Percentiles rank a stretch among this genome's conserved stretches.
Conservation (phyloP, 1,140 invertebrate genomes). For the Charaxes varanes region DNA sequence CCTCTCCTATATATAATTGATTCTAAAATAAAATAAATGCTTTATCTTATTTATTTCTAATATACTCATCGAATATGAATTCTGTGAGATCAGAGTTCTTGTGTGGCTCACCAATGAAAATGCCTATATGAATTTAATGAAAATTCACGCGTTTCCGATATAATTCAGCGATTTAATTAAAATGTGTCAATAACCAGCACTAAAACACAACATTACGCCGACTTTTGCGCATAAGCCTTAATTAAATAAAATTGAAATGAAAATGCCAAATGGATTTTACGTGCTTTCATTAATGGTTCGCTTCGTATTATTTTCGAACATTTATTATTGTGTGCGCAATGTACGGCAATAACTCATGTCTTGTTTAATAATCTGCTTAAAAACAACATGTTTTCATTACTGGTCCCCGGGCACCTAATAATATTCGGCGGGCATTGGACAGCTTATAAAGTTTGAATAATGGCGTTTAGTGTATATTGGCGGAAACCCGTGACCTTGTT, state of each 20-base stretch:
- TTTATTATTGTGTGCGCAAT: constrained; percentile 69
- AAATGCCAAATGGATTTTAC: constrained; percentile 71
- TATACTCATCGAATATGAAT: too few relatives aligned
- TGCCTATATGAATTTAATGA: too few relatives aligned
- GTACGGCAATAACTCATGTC: constrained; percentile 60
- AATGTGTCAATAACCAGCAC: constrained; percentile 26
- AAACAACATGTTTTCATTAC: constrained; percentile 64
- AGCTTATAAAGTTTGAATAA: constrained; percentile 1
- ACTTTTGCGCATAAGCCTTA: constrained; percentile 59
- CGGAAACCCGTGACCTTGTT: too few relatives aligned
- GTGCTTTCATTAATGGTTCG: constrained; percentile 67
- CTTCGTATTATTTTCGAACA: constrained; percentile 68
- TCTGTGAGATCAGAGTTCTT: too few relatives aligned
- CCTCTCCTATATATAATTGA: too few relatives aligned
- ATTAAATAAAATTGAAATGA: constrained; percentile 74
- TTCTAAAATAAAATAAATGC: too few relatives aligned
- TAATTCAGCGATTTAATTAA: constrained; percentile 22
- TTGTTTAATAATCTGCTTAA: constrained; percentile 43
- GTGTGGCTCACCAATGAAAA: too few relatives aligned
- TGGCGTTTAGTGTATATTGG: too few relatives aligned
- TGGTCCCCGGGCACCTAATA: constrained; percentile 28
- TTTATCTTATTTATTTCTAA: too few relatives aligned
- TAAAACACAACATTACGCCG: constrained; percentile 28
- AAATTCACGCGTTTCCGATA: constrained; percentile 6
- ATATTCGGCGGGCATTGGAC: constrained; percentile 26